Percentiles rank a stretch among this genome's conserved stretches.
These are phyloP conservation scores for Siderastrea radians DNA, from an alignment of 92 coral and sea anemone genomes.

Conservation along the genomic window DNA sequence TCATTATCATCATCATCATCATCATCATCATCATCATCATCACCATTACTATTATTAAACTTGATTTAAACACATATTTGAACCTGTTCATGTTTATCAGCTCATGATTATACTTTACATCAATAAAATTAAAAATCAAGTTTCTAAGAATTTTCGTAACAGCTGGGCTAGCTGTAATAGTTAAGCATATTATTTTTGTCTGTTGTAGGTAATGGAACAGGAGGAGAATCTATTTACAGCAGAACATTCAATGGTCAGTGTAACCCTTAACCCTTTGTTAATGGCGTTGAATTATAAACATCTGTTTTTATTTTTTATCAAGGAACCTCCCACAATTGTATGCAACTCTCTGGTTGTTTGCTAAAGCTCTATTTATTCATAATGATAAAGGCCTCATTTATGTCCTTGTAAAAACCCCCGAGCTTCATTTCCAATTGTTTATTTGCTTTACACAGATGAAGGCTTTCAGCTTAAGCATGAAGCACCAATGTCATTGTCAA, in stretches of 20 bases:
- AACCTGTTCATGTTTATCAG: too few species aligned
- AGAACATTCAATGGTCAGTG: slow-evolving; percentile 89
- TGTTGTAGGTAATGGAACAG: slow-evolving; percentile 96
- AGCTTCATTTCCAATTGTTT: too few species aligned
- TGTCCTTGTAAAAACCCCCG: background rate
- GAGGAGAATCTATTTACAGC: slow-evolving; percentile 98
- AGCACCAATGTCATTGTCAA: slow-evolving; percentile 87
- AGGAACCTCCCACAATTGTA: background rate
- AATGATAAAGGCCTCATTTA: background rate
- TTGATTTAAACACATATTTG: too few species aligned
- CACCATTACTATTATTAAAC: too few species aligned
- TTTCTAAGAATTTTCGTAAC: too few species aligned
- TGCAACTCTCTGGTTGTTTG: background rate
- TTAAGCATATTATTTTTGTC: background rate
- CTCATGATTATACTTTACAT: too few species aligned
- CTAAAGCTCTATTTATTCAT: background rate
- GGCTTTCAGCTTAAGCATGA: slow-evolving; percentile 84
- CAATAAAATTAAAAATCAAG: too few species aligned
- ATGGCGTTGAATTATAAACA: too few species aligned
- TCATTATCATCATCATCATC: too few species aligned
- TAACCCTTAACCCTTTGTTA: too few species aligned
- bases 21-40: too few species aligned
- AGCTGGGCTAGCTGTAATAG: background rate
- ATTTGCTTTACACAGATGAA: slow-evolving; percentile 76
- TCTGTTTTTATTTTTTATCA: background rate